Evolutionary conservation across 2,797 vertebrate genomes (phyloP), one percentile per base, ranked within the genome.

Genomic region (Helarctos malayanus): DNA sequence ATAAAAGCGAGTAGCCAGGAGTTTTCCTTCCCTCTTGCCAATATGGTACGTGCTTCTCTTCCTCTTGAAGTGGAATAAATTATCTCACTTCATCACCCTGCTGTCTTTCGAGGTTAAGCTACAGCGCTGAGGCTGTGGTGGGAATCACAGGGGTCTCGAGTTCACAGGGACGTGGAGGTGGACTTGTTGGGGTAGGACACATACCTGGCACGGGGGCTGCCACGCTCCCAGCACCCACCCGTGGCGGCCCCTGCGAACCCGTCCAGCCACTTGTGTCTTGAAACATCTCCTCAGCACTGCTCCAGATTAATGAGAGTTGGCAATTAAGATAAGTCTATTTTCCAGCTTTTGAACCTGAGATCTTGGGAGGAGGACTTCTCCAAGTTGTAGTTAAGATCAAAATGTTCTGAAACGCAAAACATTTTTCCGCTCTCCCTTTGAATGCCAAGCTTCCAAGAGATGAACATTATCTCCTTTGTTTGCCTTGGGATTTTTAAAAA

Each of bases 1-100:
- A 95, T 87, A 49, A 80, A 95, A 96, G 49, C 84, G 6, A 93
- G 89, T 68, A 88, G 81, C 59, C 93, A 88, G 59, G 63, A 79
- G 29, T 75, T 89, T 86, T 83, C 27, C 59, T 92, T 88, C 13
- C 29, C 52, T 65, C 16, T 79, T 95, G 80, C 90, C 96, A 91
- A 49, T 84, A 73, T 47, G 73, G 23, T 86, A n/a, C 8, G 7
- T 71, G 63, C 59, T 49, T n/a, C 76, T 93, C n/a, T 93, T 91
- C 90, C 75, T 80, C 3, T 38, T 38, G 61, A 86, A 21, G 27
- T 54, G 59, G 68, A 84, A 49, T 61, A 38, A 32, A 79, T 63
- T 7, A 14, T 7, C 68, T 92, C 21, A 79, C 56, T 52, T 95
- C 29, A 7, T 78, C 23, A 25, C 32, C 19, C 27, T 54, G 65